Evolutionary conservation across 2,797 vertebrate species (phyloP).

Genomic region (Propithecus perrieri): DNA sequence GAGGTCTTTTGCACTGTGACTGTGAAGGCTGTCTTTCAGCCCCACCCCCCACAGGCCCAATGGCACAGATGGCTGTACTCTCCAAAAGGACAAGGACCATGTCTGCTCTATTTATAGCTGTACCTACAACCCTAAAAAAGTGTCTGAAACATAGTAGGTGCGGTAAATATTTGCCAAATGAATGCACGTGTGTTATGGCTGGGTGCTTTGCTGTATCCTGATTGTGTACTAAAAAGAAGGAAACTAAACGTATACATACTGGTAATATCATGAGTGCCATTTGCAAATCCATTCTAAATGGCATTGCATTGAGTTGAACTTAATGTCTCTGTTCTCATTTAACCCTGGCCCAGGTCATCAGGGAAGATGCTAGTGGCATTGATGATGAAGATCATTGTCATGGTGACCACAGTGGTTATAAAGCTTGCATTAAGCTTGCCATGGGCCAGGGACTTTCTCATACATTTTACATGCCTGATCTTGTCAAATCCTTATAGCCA

Average conservation of each 20-base stretch:
- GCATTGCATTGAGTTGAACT: background rate
- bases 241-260: too few species aligned
- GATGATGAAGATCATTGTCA: background rate
- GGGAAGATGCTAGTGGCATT: background rate
- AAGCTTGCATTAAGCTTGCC: background rate
- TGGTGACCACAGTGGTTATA: too few species aligned
- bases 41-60: too few species aligned
- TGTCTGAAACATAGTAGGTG: background rate
- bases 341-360: background rate
- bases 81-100: background rate
- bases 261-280: background rate
- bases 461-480: rapidly evolving
- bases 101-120: background rate
- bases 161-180: background rate
- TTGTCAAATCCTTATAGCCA: background rate
- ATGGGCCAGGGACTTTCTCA: rapidly evolving
- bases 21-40: background rate
- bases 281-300: background rate
- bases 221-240: background rate
- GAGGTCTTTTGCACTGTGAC: background rate
- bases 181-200: background rate
- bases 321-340: background rate
- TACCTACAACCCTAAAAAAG: background rate
- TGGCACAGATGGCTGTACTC: background rate
- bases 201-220: background rate